These are phyloP conservation scores for Albula glossodonta DNA, from an alignment of 2,113 vertebrate species.

Conservation along the genomic window DNA sequence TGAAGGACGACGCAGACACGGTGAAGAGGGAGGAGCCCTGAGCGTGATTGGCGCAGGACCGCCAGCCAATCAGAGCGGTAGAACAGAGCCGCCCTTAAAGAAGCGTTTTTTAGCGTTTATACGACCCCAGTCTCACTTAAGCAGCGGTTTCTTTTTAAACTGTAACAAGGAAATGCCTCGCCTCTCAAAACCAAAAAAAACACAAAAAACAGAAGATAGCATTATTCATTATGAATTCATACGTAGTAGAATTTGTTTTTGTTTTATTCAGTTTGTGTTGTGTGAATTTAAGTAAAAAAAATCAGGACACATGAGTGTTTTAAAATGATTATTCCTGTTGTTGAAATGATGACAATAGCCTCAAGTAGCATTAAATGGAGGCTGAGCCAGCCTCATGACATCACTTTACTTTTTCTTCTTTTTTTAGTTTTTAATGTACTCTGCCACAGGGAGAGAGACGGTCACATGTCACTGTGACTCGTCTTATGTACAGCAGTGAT, in stretches of 20 bases:
- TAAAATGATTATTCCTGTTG: too few relatives aligned
- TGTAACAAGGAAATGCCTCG: not conserved
- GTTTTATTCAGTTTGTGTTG: not conserved
- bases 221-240: not conserved
- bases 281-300: not conserved
- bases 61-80: not conserved
- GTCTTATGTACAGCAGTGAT: too few relatives aligned
- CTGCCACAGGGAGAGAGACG: too few relatives aligned
- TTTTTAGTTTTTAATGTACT: too few relatives aligned
- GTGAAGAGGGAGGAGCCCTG: constrained; percentile 68
- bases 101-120: not conserved
- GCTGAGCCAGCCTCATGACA: not conserved
- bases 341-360: not conserved
- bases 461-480: too few relatives aligned
- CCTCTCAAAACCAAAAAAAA: not conserved
- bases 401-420: too few relatives aligned
- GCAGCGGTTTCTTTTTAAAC: not conserved
- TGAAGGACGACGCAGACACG: constrained; percentile 80
- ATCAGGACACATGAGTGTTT: too few relatives aligned
- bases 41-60: not conserved
- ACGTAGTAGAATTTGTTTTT: not conserved
- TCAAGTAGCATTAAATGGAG: not conserved
- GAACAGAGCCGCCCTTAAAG: not conserved
- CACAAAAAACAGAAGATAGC: not conserved
- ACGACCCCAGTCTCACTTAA: not conserved